Conservation (phyloP, 53 echinoderm and acorn worm genomes). For the Antedon mediterranea region DNA sequence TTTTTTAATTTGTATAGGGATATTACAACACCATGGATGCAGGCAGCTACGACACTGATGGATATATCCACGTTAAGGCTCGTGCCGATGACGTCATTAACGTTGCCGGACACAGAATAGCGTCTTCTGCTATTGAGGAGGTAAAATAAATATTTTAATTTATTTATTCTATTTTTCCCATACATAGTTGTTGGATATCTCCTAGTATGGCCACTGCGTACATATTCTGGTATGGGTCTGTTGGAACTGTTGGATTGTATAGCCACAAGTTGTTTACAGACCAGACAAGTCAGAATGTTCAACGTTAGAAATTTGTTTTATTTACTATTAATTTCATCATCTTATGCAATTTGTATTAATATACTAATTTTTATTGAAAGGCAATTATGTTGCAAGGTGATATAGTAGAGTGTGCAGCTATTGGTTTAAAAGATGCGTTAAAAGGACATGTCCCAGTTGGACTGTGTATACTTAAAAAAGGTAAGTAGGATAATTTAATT, state of each 20-base stretch:
- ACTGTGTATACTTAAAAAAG: constrained; percentile 59
- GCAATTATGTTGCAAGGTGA: constrained; percentile 88
- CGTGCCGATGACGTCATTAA: constrained; percentile 99
- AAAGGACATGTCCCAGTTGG: constrained; percentile 84
- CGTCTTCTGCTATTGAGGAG: constrained; percentile 80
- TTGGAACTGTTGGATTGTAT: too few species aligned
- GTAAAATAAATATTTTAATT: constrained; percentile 7
- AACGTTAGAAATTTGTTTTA: too few species aligned
- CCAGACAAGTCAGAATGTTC: too few species aligned
- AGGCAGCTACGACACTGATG: constrained; percentile 46
- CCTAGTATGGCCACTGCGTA: too few species aligned
- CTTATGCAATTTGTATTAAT: neutral
- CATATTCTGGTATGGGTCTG: too few species aligned
- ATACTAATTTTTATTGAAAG: too few species aligned
- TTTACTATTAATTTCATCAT: neutral
- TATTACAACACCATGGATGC: constrained; percentile 98
- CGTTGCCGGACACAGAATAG: constrained; percentile 83
- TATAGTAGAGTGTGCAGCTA: constrained; percentile 77
- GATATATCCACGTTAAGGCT: constrained; percentile 66
- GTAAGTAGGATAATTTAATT: too few species aligned
- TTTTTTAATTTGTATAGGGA: too few species aligned
- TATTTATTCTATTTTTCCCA: neutral
- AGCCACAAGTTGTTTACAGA: too few species aligned
- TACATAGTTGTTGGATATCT: too few species aligned
- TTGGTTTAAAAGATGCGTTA: constrained; percentile 61